Evolutionary conservation across 2,888 invertebrate species (phyloP), one percentile per base, ranked within the genome.

Genomic region (Apodemia hepburni): DNA sequence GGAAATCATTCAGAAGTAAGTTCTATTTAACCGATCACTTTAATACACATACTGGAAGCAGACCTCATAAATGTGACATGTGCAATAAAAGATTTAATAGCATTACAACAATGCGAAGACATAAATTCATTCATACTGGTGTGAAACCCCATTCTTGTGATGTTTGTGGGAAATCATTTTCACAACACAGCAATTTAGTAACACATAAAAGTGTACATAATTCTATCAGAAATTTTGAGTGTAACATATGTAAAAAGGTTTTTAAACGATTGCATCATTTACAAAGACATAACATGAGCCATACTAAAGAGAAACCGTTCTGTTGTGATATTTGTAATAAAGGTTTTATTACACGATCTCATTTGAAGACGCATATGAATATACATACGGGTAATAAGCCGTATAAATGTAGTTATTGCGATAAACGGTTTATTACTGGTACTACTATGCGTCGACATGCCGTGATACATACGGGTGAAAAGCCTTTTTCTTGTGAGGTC

Each of bases 321-420:
- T 2, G 29, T 57, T 57, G 54, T 27, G 54, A 57, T 57, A 29
- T 57, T 29, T 57, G 54, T n/a, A 15, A 29, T n/a, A 57, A n/a
- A 7, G 27, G 27, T 22, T 57, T 57, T 15, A 15, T 57, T 15
- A 27, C 27, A 29, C 27, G 29, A 7, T 15, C 22, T 29, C 54
- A 57, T 57, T 9, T 57, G 54, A 57, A 12, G 29, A 27, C 15
- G 1, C 54, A 57, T 8, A 29, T 57, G 54, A 57, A 57, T n/a
- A 57, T 57, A 27, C 54, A 57, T 27, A 57, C 54, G 7, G 54
- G 54, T 15, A 57, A 57, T 29, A 57, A 57, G 15, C 54, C 54
- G 2, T 15, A 29, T 29, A 57, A 57, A 7, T 57, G 54, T 29
- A 57, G 29, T 57, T 29, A 6, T 27, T 57, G 54, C 12, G 29